Conservation (phyloP, 2,113 vertebrate genomes). For the Pelobates fuscus region DNA sequence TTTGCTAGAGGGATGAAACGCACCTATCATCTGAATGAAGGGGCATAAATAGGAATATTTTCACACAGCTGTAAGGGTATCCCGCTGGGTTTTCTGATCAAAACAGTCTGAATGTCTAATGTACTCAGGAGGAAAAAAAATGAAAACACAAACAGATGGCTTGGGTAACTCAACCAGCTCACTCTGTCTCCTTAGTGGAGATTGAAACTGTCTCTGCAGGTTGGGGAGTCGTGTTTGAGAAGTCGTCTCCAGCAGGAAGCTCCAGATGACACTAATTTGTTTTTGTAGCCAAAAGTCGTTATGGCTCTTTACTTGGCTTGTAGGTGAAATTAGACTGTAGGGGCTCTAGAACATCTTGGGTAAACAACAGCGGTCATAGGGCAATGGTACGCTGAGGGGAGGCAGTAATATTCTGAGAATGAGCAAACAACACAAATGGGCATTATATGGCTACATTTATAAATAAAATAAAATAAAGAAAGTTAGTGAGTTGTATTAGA, state of each 20-base stretch:
- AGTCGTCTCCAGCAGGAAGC: neutral
- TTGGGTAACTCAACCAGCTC: constrained; percentile 40
- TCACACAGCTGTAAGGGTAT: constrained; percentile 44
- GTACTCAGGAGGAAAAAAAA: constrained; percentile 24
- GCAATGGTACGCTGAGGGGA: neutral
- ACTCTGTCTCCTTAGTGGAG: constrained; percentile 13
- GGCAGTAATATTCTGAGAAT: neutral
- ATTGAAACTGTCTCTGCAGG: neutral
- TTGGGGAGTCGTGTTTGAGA: constrained; percentile 29
- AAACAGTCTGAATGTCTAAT: constrained; percentile 40
- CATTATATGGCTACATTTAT: no score
- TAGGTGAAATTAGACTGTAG: neutral
- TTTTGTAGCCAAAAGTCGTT: constrained; percentile 12
- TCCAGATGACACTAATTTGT: constrained; percentile 26
- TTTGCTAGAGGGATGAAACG: no score
- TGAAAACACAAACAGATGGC: constrained; percentile 36
- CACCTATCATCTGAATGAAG: constrained; percentile 8
- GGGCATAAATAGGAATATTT: constrained; percentile 21
- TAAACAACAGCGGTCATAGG: neutral
- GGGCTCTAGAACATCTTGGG: neutral
- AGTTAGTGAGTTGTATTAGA: no score
- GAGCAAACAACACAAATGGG: no score
- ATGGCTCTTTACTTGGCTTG: constrained; percentile 2
- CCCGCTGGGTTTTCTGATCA: constrained; percentile 46
- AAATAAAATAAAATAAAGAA: no score